phyloP scores from a whole-genome alignment of 2,888 invertebrate species.

The Drosophila recens region DNA sequence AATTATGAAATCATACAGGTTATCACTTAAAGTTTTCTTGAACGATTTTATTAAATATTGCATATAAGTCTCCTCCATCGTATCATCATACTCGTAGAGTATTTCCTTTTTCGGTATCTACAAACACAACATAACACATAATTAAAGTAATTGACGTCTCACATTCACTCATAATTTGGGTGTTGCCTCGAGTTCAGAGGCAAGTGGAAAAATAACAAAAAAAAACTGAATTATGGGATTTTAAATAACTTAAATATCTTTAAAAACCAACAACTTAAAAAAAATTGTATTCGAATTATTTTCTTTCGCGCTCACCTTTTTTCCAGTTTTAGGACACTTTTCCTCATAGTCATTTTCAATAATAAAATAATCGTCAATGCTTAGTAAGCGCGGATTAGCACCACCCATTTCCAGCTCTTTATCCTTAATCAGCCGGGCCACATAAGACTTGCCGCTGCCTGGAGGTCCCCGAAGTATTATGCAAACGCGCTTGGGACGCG shows the following conservation, averaged over 20 bases:
- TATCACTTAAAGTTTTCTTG: constrained; percentile 95
- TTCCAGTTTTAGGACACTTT: constrained; percentile 84
- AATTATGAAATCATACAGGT: constrained; percentile 96
- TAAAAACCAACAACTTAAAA: too few relatives aligned
- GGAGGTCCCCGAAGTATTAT: constrained; percentile 96
- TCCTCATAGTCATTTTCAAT: constrained; percentile 91
- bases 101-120: constrained; percentile 86
- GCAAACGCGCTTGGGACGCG: constrained; percentile 92
- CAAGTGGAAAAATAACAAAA: not conserved
- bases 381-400: constrained; percentile 95
- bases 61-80: constrained; percentile 93
- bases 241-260: too few relatives aligned
- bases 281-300: not conserved
- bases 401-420: constrained; percentile 93
- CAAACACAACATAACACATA: not conserved
- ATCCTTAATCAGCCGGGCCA: constrained; percentile 94
- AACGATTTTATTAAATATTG: constrained; percentile 94
- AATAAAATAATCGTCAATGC: constrained; percentile 98
- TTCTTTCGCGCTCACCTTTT: constrained; percentile 72
- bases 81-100: constrained; percentile 92
- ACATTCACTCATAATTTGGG: too few relatives aligned
- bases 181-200: too few relatives aligned
- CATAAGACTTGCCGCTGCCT: constrained; percentile 96
- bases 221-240: not conserved
- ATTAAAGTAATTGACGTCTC: not conserved